phyloP scores from a whole-genome alignment of 2,797 vertebrate genomes.

The Gorsachius magnificus region DNA sequence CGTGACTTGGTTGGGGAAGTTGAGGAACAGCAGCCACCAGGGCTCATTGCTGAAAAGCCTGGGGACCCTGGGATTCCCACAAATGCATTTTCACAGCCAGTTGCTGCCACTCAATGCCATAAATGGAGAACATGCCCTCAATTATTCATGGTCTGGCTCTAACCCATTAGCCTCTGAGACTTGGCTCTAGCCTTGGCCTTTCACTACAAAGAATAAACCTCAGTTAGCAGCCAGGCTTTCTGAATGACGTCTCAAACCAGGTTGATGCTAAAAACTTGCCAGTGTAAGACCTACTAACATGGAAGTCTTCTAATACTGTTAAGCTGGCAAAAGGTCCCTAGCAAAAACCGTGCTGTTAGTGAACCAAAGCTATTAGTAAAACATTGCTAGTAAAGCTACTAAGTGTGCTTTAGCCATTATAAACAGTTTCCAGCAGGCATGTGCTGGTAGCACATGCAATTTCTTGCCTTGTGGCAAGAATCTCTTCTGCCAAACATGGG shows the following conservation, averaged over 20 bases:
- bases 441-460: background rate
- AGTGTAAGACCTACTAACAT: background rate
- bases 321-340: background rate
- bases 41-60: background rate
- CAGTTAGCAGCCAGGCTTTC: background rate
- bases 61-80: background rate
- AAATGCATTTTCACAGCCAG: background rate
- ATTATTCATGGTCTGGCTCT: constrained; percentile 39
- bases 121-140: constrained; percentile 36
- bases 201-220: background rate
- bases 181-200: background rate
- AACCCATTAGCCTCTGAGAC: background rate
- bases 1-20: background rate
- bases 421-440: background rate
- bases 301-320: background rate
- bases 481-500: background rate
- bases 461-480: background rate
- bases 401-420: background rate
- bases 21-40: background rate
- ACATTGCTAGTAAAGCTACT: background rate
- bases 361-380: background rate
- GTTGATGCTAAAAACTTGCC: background rate
- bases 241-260: background rate
- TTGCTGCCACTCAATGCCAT: background rate
- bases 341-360: background rate